Percentiles rank a stretch among this genome's conserved stretches.
These are phyloP conservation scores for Charina bottae DNA, from an alignment of 2,113 vertebrate genomes.

Conservation along the genomic window DNA sequence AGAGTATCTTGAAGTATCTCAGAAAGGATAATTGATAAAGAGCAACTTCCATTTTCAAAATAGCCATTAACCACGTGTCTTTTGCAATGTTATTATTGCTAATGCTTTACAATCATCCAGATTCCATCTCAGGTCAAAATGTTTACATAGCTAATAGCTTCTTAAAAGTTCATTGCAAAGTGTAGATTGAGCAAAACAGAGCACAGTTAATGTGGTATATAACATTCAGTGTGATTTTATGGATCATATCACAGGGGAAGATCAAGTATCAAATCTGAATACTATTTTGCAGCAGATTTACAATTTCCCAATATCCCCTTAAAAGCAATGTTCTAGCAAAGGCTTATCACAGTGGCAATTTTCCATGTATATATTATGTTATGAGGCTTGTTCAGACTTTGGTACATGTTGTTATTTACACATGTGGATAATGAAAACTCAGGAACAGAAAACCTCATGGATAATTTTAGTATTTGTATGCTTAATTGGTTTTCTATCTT, in stretches of 20 bases:
- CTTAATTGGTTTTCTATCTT: too few relatives aligned
- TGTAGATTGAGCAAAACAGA: slow-evolving; percentile 42
- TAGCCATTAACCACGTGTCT: slow-evolving; percentile 29
- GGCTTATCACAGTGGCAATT: slow-evolving; percentile 38
- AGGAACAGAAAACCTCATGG: neutral
- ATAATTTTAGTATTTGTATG: too few relatives aligned
- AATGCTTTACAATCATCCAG: slow-evolving; percentile 45
- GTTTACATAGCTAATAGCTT: slow-evolving; percentile 42
- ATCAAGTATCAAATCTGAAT: slow-evolving; percentile 56
- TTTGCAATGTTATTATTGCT: slow-evolving; percentile 47
- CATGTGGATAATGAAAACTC: neutral
- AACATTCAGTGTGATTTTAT: slow-evolving; percentile 47
- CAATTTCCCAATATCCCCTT: slow-evolving; percentile 47
- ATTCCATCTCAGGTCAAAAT: slow-evolving; percentile 39
- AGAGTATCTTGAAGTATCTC: slow-evolving; percentile 44
- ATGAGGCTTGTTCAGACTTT: neutral
- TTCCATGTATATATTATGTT: neutral
- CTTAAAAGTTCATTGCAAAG: slow-evolving; percentile 52
- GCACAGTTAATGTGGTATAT: neutral
- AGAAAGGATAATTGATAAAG: slow-evolving; percentile 49
- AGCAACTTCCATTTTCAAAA: slow-evolving; percentile 53
- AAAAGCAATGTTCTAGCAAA: slow-evolving; percentile 53
- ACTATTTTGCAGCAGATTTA: slow-evolving; percentile 52
- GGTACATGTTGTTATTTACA: neutral
- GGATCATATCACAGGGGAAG: slow-evolving; percentile 43